A percentile compares a stretch with the other conserved stretches of the same genome.
Evolutionary conservation across 2,888 invertebrate genomes (phyloP).

Genomic region (Metalampra italica): DNA sequence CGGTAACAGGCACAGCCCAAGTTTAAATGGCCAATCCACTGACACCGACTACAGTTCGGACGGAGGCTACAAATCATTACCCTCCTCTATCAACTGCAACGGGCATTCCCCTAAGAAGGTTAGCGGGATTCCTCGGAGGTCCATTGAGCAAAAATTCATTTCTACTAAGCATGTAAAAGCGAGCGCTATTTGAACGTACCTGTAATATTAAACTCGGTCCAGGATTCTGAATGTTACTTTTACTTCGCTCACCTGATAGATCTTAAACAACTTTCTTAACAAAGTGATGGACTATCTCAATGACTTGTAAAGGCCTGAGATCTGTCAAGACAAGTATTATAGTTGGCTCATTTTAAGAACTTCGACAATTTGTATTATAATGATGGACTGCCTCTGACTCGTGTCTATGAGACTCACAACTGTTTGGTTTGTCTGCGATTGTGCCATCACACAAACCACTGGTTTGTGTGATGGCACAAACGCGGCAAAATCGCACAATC

Average conservation of each 20-base stretch:
- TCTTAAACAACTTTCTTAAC: constrained; percentile 9
- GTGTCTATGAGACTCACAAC: not conserved
- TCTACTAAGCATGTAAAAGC: constrained; percentile 66
- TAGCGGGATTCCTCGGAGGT: constrained; percentile 70
- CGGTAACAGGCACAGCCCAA: constrained; percentile 62
- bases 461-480: no score
- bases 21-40: constrained; percentile 64
- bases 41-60: constrained; percentile 75
- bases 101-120: constrained; percentile 59
- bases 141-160: constrained; percentile 67
- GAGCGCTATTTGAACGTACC: constrained; percentile 56
- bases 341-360: no score
- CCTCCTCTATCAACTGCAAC: constrained; percentile 69
- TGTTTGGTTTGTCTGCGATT: not conserved
- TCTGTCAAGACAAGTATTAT: not conserved
- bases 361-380: no score
- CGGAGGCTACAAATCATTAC: constrained; percentile 74
- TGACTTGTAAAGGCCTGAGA: not conserved
- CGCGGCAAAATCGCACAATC: no score
- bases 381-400: no score
- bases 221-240: constrained; percentile 26
- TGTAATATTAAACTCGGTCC: constrained; percentile 26
- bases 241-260: constrained; percentile 14
- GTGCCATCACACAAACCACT: constrained; percentile 3
- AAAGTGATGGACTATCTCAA: not conserved